phyloP scores from a whole-genome alignment of 2,797 vertebrate species.

The Pangasius sanitwongsei region DNA sequence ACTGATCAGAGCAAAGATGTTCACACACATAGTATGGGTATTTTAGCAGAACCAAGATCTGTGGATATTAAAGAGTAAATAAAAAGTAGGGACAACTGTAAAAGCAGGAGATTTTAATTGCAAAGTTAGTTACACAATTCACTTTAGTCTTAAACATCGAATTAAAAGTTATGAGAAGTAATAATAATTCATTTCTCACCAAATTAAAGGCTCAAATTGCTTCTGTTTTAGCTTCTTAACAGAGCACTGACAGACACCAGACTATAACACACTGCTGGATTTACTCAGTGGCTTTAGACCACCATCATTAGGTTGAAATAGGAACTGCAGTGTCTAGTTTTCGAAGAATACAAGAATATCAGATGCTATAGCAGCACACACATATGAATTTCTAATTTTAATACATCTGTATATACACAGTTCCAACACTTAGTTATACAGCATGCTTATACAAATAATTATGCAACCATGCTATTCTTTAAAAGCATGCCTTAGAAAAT shows the following conservation, averaged over 20 bases:
- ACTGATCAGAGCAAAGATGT: not conserved
- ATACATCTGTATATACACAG: not conserved
- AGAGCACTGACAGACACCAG: not conserved
- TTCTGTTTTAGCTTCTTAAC: not conserved
- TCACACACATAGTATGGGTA: not conserved
- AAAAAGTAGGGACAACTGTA: not conserved
- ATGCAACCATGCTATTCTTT: not conserved
- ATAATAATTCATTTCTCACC: not conserved
- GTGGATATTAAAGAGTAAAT: not conserved
- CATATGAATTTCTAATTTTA: not conserved
- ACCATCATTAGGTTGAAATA: slow-evolving; percentile 10
- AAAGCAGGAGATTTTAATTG: slow-evolving; percentile 7
- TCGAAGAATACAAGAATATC: not conserved
- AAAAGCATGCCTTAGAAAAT: not conserved
- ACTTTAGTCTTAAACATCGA: not conserved
- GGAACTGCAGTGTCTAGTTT: not conserved
- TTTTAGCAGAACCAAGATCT: not conserved
- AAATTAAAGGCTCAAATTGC: not conserved
- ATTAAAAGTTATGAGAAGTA: not conserved
- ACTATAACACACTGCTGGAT: not conserved
- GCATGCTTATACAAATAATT: not conserved
- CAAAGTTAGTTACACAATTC: not conserved
- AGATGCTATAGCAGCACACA: not conserved
- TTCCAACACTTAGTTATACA: no score
- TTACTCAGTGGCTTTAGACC: not conserved